phyloP scores from a whole-genome alignment of 2,888 invertebrate genomes.

The Diogma glabrata region DNA sequence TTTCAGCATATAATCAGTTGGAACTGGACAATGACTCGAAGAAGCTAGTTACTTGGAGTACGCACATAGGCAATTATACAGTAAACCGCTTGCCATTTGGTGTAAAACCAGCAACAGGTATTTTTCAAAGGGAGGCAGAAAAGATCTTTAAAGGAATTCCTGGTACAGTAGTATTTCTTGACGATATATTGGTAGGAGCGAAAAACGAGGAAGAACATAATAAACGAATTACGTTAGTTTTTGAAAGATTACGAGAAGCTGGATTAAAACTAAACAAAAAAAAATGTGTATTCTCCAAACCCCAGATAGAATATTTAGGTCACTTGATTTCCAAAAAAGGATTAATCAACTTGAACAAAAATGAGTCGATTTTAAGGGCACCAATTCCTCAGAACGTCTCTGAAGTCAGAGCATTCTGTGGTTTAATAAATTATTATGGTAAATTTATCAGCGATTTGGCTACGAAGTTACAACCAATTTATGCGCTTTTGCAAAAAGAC shows the following conservation, averaged over 20 bases:
- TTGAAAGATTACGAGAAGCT: constrained; percentile 14
- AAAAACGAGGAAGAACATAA: background rate
- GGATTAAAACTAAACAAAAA: background rate
- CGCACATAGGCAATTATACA: constrained; percentile 15
- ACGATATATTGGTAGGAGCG: background rate
- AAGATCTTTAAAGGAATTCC: background rate
- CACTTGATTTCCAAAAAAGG: too few relatives aligned
- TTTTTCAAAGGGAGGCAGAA: constrained; percentile 3
- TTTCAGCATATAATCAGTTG: constrained; percentile 13
- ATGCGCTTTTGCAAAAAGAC: constrained; percentile 10
- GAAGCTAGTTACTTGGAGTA: constrained; percentile 18
- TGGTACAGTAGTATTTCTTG: too few relatives aligned
- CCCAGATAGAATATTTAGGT: background rate
- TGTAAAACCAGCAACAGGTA: too few relatives aligned
- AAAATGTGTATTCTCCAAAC: background rate
- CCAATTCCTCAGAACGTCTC: too few relatives aligned
- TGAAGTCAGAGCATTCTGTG: too few relatives aligned
- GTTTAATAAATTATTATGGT: too few relatives aligned
- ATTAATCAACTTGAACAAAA: too few relatives aligned
- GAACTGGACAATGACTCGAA: constrained; percentile 11
- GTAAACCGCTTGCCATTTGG: too few relatives aligned
- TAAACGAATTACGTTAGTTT: background rate
- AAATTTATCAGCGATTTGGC: constrained; percentile 20
- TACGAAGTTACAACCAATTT: background rate
- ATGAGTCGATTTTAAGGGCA: too few relatives aligned